Evolutionary conservation across 2,888 invertebrate genomes (phyloP).

Genomic region (Serrognathus titanus): DNA sequence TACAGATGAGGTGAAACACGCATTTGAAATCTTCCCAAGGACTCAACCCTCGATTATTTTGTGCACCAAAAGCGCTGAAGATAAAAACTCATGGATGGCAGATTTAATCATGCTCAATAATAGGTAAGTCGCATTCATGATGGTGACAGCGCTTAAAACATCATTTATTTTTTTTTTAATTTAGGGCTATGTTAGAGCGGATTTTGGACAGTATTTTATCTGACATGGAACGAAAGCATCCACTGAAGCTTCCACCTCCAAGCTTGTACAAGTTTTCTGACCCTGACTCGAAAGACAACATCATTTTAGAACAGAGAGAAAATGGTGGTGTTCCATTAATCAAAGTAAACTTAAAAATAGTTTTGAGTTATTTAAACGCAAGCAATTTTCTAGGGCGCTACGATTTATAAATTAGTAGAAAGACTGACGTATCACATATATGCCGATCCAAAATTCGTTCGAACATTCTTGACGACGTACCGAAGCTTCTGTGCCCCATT

Average conservation of each 20-base stretch:
- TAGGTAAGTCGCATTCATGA: constrained; percentile 40
- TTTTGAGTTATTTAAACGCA: not conserved
- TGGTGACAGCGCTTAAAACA: too few relatives aligned
- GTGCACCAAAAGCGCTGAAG: constrained; percentile 68
- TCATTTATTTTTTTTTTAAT: too few relatives aligned
- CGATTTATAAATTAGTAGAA: constrained; percentile 91
- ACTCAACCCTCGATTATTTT: constrained; percentile 69
- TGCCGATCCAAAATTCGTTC: constrained; percentile 93
- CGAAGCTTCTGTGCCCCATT: constrained; percentile 78
- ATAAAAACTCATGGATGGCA: constrained; percentile 97
- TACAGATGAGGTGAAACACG: constrained; percentile 60
- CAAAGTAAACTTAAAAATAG: constrained; percentile 57
- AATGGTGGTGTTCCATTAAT: constrained; percentile 74
- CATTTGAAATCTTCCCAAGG: constrained; percentile 74
- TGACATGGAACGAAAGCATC: constrained; percentile 92
- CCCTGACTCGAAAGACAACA: constrained; percentile 85
- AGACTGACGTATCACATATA: constrained; percentile 96
- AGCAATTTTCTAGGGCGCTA: constrained; percentile 67
- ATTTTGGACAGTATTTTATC: constrained; percentile 81
- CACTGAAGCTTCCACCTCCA: constrained; percentile 81
- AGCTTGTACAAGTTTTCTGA: constrained; percentile 89
- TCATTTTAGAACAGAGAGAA: constrained; percentile 84
- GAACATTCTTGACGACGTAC: constrained; percentile 94
- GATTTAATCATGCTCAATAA: constrained; percentile 95
- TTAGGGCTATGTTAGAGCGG: constrained; percentile 73